Conservation (phyloP, 2,888 invertebrate species). For the Petrolisthes manimaculis region DNA sequence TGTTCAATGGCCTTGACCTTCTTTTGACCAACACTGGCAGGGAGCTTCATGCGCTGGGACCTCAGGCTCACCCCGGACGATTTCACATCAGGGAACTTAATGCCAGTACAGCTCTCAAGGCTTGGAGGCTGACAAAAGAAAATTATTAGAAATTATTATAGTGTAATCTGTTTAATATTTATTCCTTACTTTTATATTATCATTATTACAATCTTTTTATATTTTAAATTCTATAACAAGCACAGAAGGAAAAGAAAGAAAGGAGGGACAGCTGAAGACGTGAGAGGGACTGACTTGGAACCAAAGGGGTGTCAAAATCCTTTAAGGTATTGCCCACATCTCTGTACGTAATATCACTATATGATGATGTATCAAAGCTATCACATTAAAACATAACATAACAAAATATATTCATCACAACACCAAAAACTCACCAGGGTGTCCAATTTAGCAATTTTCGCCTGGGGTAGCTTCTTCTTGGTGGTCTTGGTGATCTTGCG, state of each 20-base stretch:
- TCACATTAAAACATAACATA: not conserved
- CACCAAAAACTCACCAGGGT: slow-evolving; percentile 44
- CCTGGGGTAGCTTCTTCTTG: slow-evolving; percentile 66
- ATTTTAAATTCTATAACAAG: not conserved
- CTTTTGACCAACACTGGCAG: slow-evolving; percentile 96
- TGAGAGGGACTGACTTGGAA: too few relatives aligned
- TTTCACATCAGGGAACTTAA: slow-evolving; percentile 96
- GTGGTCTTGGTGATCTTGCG: slow-evolving; percentile 66
- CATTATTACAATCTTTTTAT: not conserved
- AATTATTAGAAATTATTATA: not conserved
- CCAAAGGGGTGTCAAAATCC: too few relatives aligned
- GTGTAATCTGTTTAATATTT: not conserved
- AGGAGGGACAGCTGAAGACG: too few relatives aligned
- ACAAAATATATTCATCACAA: not conserved
- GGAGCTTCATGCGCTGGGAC: slow-evolving; percentile 94
- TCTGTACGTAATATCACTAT: too few relatives aligned
- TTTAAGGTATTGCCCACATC: too few relatives aligned
- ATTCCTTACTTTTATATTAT: not conserved
- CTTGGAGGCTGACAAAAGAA: slow-evolving; percentile 41
- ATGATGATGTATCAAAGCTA: too few relatives aligned
- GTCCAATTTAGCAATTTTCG: slow-evolving; percentile 51
- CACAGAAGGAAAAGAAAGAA: too few relatives aligned
- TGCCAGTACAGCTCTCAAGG: slow-evolving; percentile 73
- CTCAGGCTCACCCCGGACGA: slow-evolving; percentile 90
- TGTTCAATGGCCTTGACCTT: slow-evolving; percentile 97